Evolutionary conservation across 1,140 invertebrate species (phyloP), one percentile per base, ranked within the genome.

Genomic region (Bacillus rossius): DNA sequence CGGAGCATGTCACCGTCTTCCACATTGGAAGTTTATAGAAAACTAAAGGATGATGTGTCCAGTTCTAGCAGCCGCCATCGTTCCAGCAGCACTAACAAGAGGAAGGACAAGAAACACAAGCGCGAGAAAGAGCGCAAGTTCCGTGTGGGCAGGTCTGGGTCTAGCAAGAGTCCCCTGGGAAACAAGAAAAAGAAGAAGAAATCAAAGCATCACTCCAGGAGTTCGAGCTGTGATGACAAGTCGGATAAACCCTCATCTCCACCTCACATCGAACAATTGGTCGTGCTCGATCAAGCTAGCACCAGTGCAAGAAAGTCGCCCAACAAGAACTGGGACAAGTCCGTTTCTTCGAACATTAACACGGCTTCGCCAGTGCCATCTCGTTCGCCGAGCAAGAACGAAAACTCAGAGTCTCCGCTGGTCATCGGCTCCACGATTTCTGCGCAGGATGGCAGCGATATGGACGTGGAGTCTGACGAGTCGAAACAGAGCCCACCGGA

Each of bases 151-250:
- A 59, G 49, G 26, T 51, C 50, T 17, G 47, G 57, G 13, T 77
- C 66, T 74, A 82, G 69, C 34, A 57, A 69, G 23, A 73, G 70
- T 47, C 75, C 75, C 0, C 66, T 64, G 4, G 59, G 69, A 19
- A 40, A 48, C 38, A 88, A 87, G 70, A 88, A 87, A 71, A 84
- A 83, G 10, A 88, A 88, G 65, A 81, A 82, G 59, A 83, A 83
- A 65, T 75, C 77, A 2, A 85, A 84, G 63, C 80, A 86, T 40
- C 71, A 77, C 40, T 84, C 84, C 16, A 77, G 83, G 40, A 86
- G 85, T 55, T 75, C 83, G 0, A 89, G 86, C 65, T 34, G 29
- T 34, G 29, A 34, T 34, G 29, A 34, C 29, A 72, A 5, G 43
- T 25, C 13, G 23, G 43, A 5, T 5, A 19, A 45, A 45, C 17